Evolutionary conservation across 2,113 vertebrate genomes (phyloP), one percentile per base, ranked within the genome.

Genomic region (Halcyon senegalensis): DNA sequence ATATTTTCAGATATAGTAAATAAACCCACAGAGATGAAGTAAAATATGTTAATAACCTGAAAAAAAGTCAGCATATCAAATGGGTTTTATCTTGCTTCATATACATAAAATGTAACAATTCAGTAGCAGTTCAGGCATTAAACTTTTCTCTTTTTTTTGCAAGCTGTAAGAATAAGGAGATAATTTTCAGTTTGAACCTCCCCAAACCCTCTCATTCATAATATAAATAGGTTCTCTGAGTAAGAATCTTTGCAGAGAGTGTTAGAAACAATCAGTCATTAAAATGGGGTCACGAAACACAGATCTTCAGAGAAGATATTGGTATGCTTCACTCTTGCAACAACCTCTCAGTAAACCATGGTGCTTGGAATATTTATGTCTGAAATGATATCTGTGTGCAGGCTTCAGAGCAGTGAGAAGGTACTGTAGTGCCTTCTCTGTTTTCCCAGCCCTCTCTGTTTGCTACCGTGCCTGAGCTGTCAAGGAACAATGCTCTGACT

Each of bases 401-500:
- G 30, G 59, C 67, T 86, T 77, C 82, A 88, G 82, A 92, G 96
- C 84, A 90, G 55, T 87, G 55, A 94, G 75, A 72, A 95, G 68
- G 88, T 95, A 90, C 93, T 88, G 6, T 4, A 93, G 55, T 58
- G 28, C 68, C 59, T 94, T 77, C 44, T 76, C 30, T 69, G 76
- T 69, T 50, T 69, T 50, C 23, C 39, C 72, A 88, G 41, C 59
- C 67, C 75, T 93, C 80, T 80, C 68, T 80, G 85, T 55, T 82
- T 96, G 82, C 87, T 59, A 62, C 67, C 5, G 5, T 5, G 13
- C 73, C 62, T 41, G 79, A 94, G 73, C 78, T 94, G 87, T 95
- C 93, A 94, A 83, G 75, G 84, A 93, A 77, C 63, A 93, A 94
- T 77, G 55, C 67, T 91, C 70, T 90, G 82, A 79, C 90, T 96